Percentiles rank a stretch among this genome's conserved stretches.
Conservation (phyloP, 2,797 vertebrate genomes). For the Vireo griseus region DNA sequence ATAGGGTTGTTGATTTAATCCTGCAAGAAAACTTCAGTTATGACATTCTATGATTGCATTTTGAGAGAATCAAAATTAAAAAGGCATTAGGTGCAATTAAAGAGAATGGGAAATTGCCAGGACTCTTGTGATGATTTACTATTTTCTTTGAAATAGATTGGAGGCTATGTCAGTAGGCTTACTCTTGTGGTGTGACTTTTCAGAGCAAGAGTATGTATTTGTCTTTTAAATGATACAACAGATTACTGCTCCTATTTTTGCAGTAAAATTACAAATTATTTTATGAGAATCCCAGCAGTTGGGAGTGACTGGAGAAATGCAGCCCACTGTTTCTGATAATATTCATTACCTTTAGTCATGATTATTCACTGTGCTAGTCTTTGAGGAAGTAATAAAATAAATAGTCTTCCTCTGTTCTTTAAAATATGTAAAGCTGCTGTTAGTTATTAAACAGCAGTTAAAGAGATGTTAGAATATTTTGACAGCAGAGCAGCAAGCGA, state of each 20-base stretch:
- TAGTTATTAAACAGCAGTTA: conserved; percentile 38
- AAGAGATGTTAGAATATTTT: conserved; percentile 27
- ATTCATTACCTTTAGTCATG: neutral
- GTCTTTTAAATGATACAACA: neutral
- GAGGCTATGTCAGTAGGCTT: neutral
- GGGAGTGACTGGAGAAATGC: neutral
- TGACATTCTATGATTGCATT: neutral
- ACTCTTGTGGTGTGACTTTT: neutral
- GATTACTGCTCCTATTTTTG: neutral
- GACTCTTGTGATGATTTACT: neutral
- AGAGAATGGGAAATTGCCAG: neutral
- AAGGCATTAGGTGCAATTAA: neutral
- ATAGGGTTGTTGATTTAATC: neutral
- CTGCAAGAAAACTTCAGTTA: neutral
- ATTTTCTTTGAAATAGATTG: neutral
- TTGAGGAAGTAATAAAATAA: neutral
- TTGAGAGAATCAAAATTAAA: neutral
- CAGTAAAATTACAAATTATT: neutral
- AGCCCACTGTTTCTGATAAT: neutral
- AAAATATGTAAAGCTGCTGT: neutral
- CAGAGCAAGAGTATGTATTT: neutral
- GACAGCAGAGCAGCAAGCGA: neutral
- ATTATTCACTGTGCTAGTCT: conserved; percentile 1
- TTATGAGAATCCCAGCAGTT: neutral
- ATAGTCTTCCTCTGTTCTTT: neutral